phyloP scores from a whole-genome alignment of 2,113 vertebrate genomes.

The Oceanodroma tethys region DNA sequence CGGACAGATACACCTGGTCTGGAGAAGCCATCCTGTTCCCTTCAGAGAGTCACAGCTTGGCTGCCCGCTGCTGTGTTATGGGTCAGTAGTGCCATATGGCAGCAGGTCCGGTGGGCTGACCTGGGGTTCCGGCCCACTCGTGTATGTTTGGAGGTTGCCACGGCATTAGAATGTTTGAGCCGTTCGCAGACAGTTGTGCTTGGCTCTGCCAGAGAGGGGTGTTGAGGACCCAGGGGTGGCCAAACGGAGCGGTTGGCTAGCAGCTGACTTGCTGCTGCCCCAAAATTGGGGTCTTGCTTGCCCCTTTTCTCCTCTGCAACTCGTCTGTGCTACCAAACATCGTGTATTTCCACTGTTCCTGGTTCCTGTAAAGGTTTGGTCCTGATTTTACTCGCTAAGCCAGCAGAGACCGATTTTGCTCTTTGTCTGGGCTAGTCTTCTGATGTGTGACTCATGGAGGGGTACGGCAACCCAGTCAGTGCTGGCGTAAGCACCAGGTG shows the following conservation, averaged over 20 bases:
- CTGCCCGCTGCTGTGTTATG: rapidly evolving
- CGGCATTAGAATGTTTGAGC: neutral
- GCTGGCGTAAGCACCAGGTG: neutral
- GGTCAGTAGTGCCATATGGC: rapidly evolving
- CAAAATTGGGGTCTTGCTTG: neutral
- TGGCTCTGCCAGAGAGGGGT: neutral
- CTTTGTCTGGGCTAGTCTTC: neutral
- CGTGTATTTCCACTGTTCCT: neutral
- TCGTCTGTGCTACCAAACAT: rapidly evolving
- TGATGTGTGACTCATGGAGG: neutral
- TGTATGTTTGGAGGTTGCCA: neutral
- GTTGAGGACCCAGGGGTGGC: neutral
- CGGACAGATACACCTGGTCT: neutral
- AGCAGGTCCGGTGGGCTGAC: neutral
- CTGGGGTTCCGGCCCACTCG: rapidly evolving
- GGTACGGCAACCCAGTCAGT: rapidly evolving
- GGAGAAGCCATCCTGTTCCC: neutral
- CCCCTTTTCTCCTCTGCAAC: neutral
- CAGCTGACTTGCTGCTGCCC: neutral
- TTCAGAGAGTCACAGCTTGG: neutral
- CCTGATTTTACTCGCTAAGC: rapidly evolving
- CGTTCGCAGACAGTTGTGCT: neutral
- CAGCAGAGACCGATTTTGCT: rapidly evolving
- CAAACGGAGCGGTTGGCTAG: neutral
- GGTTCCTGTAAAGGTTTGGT: neutral